Base-by-base conservation (phyloP, 2,113 vertebrate species). In the Microtus montanus region DNA sequence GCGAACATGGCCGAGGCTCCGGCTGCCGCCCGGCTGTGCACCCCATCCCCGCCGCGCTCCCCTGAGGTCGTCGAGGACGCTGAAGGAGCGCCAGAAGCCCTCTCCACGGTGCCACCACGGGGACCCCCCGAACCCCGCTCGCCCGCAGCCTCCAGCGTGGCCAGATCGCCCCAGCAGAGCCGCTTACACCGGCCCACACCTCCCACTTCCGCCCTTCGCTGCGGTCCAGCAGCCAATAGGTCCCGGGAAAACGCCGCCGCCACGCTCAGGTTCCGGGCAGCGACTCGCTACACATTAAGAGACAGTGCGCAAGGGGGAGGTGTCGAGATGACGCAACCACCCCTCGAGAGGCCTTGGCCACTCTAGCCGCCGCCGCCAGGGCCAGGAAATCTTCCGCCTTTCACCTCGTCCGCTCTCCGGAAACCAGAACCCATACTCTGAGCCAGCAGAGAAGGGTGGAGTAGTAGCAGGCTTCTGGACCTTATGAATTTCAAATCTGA, bases 1-100 rank as follows among this genome's bases (percentile, higher is more conserved):
- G 99, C 99, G 96, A 99, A 99, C 99, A 99, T 99, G 74, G 96
- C 96, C 84, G 96, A 96, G 63, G 94, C 84, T 35, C 85, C n/a
- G 35, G 93, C 35, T 54, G n/a, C 5, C 49, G 73, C 14, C 0
- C 93, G 89, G 91, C 63, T 73, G 41, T 73, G 93, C 1, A 41
- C 88, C 85, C 80, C 94, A 87, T 84, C 63, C 5, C 90, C 73
- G 13, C 84, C 88, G 28, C 79, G 83, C 9, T 91, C 26, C 28
- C 54, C 80, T 14, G 61, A 61, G 26, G 80, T 80, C 61, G 85
- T 87, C 11, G 80, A 44, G 13, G 90, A 44, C 35, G 61, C 77
- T 28, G 92, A 54, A 9, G 77, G 26, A 44, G 41, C 61, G 44
- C 87, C 92, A 44, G 90, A 87, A 38, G 75, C 26, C 44, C 94